Base-by-base conservation (phyloP, 2,888 invertebrate species). In the Chouioia cunea region DNA sequence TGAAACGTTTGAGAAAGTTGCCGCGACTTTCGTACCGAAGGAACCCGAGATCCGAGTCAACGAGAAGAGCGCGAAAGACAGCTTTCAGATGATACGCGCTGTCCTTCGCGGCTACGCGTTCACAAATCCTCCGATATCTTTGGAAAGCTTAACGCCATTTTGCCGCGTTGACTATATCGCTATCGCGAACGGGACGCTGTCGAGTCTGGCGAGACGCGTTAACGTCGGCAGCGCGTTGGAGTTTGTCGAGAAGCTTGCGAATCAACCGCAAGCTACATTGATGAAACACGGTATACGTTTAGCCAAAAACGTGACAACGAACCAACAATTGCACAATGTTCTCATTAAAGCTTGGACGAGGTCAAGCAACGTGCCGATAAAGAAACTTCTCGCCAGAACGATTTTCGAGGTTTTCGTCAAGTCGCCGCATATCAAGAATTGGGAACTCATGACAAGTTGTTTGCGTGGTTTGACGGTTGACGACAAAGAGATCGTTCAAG, bases 391-490 rank as follows among this genome's bases (percentile, higher is more conserved):
- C 2, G 16, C 20, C 2, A 60, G 52, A 44, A 59, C 20, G 36
- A 66, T 66, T 3, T 20, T 64, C 14, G 48, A 63, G 0, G 15
- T 23, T 0, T 73, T 73, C 46, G n/a, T 4, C 0, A 23, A 54
- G 14, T 18, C 36, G 12, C 68, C 73, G 2, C 22, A 15, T n/a
- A 3, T 3, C 0, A 12, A n/a, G 0, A 73, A 50, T n/a, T 70
- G 65, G 66, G 2, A 54, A 2, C 23, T 73, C 1, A n/a, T 59
- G 53, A 62, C 46, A 8, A 46, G 20, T 4, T 70, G 66, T 27
- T 53, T 73, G 15, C 15, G 48, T 2, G 16, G 43, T 1, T 12
- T 68, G 22, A 50, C 18, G 18, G 8, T 53, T 0, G 53, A 63
- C 14, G 65, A 69, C 16, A 8, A 46, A 12, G 23, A 3, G 1